Conservation (phyloP, 2,888 invertebrate genomes). For the Anarsia innoxiella region DNA sequence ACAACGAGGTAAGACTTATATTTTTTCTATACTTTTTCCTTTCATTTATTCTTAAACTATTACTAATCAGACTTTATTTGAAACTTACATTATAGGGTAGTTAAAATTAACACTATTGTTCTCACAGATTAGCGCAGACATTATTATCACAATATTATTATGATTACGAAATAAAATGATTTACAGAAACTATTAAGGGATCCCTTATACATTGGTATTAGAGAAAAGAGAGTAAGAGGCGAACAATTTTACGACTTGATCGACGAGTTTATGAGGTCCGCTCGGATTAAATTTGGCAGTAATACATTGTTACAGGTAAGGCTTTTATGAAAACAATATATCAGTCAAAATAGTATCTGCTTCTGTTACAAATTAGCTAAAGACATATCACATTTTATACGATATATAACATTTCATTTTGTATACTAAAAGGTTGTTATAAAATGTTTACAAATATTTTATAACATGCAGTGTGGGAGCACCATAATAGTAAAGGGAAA, state of each 20-base stretch:
- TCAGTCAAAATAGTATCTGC: neutral
- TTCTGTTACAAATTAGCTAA: neutral
- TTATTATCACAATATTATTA: neutral
- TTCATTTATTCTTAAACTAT: too few relatives aligned
- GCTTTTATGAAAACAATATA: neutral
- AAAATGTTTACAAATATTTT: too few relatives aligned
- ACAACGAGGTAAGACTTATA: slow-evolving; percentile 83
- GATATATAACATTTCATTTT: too few relatives aligned
- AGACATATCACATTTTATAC: too few relatives aligned
- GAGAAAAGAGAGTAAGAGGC: slow-evolving; percentile 87
- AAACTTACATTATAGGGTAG: too few relatives aligned
- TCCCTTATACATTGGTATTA: slow-evolving; percentile 92
- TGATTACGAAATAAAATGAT: too few relatives aligned
- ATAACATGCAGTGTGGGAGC: too few relatives aligned
- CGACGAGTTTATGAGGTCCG: slow-evolving; percentile 95
- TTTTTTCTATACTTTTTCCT: too few relatives aligned
- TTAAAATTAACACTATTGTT: too few relatives aligned
- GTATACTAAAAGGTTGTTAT: too few relatives aligned
- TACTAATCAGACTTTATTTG: too few relatives aligned
- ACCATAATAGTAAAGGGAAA: too few relatives aligned
- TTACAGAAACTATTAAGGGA: slow-evolving; percentile 84
- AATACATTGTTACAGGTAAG: slow-evolving; percentile 80
- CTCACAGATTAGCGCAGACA: neutral
- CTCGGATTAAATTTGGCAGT: slow-evolving; percentile 84
- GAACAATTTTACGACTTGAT: slow-evolving; percentile 88